Base-by-base conservation (phyloP, 2,113 vertebrate species). In the Tiliqua scincoides region DNA sequence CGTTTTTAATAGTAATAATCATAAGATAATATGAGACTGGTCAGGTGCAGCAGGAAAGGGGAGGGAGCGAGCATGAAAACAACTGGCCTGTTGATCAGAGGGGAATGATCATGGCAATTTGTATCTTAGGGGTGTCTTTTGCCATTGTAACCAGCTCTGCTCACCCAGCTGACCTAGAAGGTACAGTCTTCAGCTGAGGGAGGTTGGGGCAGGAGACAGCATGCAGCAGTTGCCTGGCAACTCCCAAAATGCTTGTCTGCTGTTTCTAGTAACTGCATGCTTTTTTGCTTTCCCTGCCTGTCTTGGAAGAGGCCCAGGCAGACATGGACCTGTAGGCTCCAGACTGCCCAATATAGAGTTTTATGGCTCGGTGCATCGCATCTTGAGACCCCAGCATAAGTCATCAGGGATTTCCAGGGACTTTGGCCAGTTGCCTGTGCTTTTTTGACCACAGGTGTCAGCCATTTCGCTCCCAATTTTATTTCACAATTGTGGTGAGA, bases 291-390 rank as follows among this genome's bases (percentile, higher is more conserved):
- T 23, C 40, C 27, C 71, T 75, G 71, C 65, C 72, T 84, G 37
- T 52, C 71, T 52, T 84, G 82, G 82, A 84, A 84, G 57, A 65
- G 37, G 11, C 59, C 82, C 82, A 84, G 82, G 82, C 82, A 84
- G 82, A 84, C 82, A 74, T n/a, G 37, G 37, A 8, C 27, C n/a
- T 62, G 70, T 74, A 63, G 82, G 37, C 82, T 75, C 59, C 82
- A 84, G 82, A 75, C 82, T 75, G 71, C 82, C 65, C 30, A 12
- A 72, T 74, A 48, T 73, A 75, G 57, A 62, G 59, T 48, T 63
- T 48, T 48, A 43, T 73, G 9, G 35, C 57, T 63, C 52, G 23
- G 71, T 75, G 18, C 12, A 84, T 84, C 71, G 54, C 71, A 32
- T 75, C 30, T 73, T 73, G 12, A 68, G 23, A 59, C 59, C 70